phyloP scores from a whole-genome alignment of 2,113 vertebrate species.

The Gymnobelideus leadbeateri region DNA sequence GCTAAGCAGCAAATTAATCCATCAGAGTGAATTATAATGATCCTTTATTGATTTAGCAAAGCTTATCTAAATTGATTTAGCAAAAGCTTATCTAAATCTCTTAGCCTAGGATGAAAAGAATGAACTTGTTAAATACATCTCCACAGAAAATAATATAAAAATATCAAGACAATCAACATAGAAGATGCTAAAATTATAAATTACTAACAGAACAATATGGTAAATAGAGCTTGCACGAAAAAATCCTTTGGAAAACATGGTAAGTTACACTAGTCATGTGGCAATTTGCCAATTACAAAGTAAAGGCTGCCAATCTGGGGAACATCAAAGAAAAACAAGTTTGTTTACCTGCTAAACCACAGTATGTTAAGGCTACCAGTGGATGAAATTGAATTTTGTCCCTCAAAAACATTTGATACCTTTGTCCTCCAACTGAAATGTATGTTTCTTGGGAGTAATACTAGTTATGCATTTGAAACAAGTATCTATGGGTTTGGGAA shows the following conservation, averaged over 20 bases:
- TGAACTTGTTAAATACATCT: neutral
- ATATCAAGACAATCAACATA: neutral
- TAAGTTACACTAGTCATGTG: neutral
- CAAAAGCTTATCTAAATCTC: neutral
- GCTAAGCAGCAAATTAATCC: neutral
- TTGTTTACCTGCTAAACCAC: neutral
- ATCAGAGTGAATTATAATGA: neutral
- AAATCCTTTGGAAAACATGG: neutral
- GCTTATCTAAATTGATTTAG: neutral
- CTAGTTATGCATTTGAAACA: neutral
- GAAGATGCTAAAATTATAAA: neutral
- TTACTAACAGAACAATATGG: neutral
- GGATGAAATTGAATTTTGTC: neutral
- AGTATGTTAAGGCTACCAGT: neutral
- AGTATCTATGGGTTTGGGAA: neutral
- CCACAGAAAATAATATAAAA: neutral
- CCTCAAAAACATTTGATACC: neutral
- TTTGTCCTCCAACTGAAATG: neutral
- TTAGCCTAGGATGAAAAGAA: neutral
- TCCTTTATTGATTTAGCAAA: neutral
- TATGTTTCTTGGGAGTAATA: neutral
- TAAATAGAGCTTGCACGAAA: neutral
- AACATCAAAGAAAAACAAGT: fast-evolving
- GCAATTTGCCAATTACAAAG: fast-evolving
- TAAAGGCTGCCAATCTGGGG: neutral